These are phyloP conservation scores for Hirtodrosophila alboralis DNA, from an alignment of 2,888 invertebrate genomes.

Conservation along the genomic window DNA sequence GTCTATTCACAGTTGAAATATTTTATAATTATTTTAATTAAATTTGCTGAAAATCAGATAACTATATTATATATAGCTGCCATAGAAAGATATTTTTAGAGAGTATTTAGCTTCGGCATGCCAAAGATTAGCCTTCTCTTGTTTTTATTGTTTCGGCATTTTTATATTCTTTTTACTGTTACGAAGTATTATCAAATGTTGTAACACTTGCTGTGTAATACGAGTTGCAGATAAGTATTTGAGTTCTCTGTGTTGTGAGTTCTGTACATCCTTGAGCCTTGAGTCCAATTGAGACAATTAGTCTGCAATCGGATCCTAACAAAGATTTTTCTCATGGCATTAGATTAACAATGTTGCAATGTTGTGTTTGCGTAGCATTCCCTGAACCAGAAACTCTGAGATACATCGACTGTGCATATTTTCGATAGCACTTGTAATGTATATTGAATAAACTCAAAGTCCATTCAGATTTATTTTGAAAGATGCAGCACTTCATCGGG, in stretches of 20 bases:
- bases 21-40: too few species aligned
- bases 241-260: neutral
- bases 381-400: slow-evolving; percentile 27
- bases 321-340: slow-evolving; percentile 10
- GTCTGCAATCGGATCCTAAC: slow-evolving; percentile 1
- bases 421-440: neutral
- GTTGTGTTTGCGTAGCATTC: slow-evolving; percentile 47
- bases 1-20: too few species aligned
- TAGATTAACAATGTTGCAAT: slow-evolving; percentile 2
- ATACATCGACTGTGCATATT: slow-evolving; percentile 1
- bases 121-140: too few species aligned
- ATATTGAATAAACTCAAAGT: neutral
- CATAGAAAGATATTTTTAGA: too few species aligned
- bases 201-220: slow-evolving; percentile 5
- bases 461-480: slow-evolving; percentile 9
- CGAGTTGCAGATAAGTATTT: slow-evolving; percentile 12
- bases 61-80: too few species aligned
- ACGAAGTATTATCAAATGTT: neutral
- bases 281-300: too few species aligned
- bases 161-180: too few species aligned
- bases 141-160: slow-evolving; percentile 15
- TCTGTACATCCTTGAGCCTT: slow-evolving; percentile 16
- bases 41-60: too few species aligned
- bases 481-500: slow-evolving; percentile 18
- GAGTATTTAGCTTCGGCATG: too few species aligned